These are phyloP conservation scores for Dermolepida albohirtum DNA, from an alignment of 2,888 invertebrate genomes.

Conservation along the genomic window DNA sequence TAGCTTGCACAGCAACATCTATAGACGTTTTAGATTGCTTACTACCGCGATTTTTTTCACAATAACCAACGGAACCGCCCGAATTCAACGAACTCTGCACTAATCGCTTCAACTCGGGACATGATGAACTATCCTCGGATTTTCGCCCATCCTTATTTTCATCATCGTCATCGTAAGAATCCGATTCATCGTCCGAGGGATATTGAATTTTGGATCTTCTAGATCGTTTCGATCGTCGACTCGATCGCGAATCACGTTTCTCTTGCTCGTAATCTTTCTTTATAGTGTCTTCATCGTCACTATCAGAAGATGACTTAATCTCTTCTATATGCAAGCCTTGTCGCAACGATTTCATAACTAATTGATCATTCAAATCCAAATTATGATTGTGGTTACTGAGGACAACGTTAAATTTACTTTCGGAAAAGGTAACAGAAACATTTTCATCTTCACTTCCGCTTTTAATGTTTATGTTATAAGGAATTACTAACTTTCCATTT, in stretches of 20 bases:
- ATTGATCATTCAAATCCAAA: constrained; percentile 62
- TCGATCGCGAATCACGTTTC: constrained; percentile 54
- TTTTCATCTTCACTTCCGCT: constrained; percentile 62
- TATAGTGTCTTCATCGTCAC: constrained; percentile 38
- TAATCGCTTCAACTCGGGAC: constrained; percentile 66
- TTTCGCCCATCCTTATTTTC: constrained; percentile 49
- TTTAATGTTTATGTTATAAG: constrained; percentile 54
- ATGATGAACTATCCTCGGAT: constrained; percentile 62
- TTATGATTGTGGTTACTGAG: constrained; percentile 56
- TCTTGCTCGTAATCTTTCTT: constrained; percentile 53
- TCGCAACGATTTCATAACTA: constrained; percentile 61
- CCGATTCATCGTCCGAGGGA: constrained; percentile 45
- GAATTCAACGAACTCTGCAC: constrained; percentile 65
- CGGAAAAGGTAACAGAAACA: constrained; percentile 63
- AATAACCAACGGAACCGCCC: constrained; percentile 63
- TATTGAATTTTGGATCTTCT: constrained; percentile 44
- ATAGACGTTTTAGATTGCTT: constrained; percentile 69
- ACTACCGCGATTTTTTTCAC: constrained; percentile 60
- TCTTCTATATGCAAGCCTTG: constrained; percentile 59
- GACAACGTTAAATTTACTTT: constrained; percentile 57
- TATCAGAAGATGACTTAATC: constrained; percentile 47
- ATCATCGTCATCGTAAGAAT: constrained; percentile 48
- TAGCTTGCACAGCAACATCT: constrained; percentile 71
- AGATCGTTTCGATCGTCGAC: constrained; percentile 50
- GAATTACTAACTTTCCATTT: constrained; percentile 60